Conservation (phyloP, 2,113 vertebrate species). For the Tenebrosternarchus preto region DNA sequence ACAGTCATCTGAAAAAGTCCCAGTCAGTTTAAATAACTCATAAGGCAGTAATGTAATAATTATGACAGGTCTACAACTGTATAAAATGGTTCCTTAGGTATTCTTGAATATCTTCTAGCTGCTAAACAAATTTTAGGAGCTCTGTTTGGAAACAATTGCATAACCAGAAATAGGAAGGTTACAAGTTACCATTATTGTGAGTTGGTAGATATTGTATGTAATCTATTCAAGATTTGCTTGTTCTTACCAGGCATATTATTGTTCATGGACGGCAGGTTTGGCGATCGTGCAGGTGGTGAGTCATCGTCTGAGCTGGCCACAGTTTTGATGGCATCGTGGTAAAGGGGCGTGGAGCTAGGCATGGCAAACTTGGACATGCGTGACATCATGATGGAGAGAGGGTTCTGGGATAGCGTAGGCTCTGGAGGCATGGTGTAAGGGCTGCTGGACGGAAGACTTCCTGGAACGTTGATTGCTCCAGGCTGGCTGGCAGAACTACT, state of each 20-base stretch:
- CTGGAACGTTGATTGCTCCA: constrained; percentile 77
- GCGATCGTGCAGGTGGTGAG: constrained; percentile 94
- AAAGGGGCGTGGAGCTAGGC: constrained; percentile 97
- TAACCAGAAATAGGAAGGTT: background rate
- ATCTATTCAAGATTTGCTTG: background rate
- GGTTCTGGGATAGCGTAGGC: constrained; percentile 97
- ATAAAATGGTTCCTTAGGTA: too few species aligned
- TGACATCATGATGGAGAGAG: constrained; percentile 99
- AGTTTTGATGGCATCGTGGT: constrained; percentile 99
- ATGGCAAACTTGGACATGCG: constrained; percentile 99
- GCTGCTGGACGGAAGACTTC: constrained; percentile 89
- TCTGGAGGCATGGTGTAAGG: constrained; percentile 97
- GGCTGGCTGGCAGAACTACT: constrained; percentile 79
- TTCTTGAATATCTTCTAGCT: too few species aligned
- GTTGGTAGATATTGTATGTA: background rate
- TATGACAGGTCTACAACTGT: too few species aligned
- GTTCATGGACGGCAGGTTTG: constrained; percentile 93
- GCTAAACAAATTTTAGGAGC: too few species aligned
- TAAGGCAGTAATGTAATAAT: too few species aligned
- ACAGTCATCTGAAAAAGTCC: too few species aligned
- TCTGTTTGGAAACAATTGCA: background rate
- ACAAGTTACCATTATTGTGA: background rate
- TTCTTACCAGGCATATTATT: constrained; percentile 87
- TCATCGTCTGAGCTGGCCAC: constrained; percentile 98
- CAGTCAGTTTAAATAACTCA: too few species aligned